Evolutionary conservation across 64 coral and sea anemone genomes (phyloP), one percentile per base, ranked within the genome.

Genomic region (Montipora efflorescens): DNA sequence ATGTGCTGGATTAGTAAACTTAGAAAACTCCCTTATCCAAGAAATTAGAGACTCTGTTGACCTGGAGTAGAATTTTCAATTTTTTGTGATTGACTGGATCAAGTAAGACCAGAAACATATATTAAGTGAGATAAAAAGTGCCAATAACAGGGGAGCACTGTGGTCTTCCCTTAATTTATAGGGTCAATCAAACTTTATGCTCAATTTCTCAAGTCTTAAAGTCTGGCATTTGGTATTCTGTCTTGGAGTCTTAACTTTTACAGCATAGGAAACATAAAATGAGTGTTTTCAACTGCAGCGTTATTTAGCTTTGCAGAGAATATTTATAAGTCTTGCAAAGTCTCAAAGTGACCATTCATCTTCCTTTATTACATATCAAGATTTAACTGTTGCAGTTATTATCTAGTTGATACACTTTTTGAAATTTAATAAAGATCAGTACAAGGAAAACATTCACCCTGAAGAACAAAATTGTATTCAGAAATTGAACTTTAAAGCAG

Each of bases 1-100:
- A 75, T 88, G 69, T 88, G 84, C 84, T 75, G 70, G 84, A 51
- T 52, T 88, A 47, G 84, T 88, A 53, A 88, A 88, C 22, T 74
- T 88, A 25, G 67, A 88, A 88, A 74, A 88, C 84, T 88, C 84
- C 16, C 84, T 88, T 2, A 88, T 75, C 23, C 75, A 66, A 75
- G 84, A 88, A 75, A 74, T 88, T 22, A 88, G 69, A 88, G 69
- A 75, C 67, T 52, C 84, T 73, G 84, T 52, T 10, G 69, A 88
- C 67, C 50, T 88, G 49, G 84, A 75, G 48, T 88, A 70, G 47
- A 87, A 85, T 64, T 55, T 82, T 23, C 25, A 28, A 28, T 28
- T 82, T 82, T 45, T 74, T 28, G 25, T 22, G n/a, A n/a, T 43
- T 74, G 71, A 25, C n/a, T 74, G 71, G 71, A 22, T 74, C 71